phyloP scores from a whole-genome alignment of 2,797 vertebrate species.

The Anableps anableps region DNA sequence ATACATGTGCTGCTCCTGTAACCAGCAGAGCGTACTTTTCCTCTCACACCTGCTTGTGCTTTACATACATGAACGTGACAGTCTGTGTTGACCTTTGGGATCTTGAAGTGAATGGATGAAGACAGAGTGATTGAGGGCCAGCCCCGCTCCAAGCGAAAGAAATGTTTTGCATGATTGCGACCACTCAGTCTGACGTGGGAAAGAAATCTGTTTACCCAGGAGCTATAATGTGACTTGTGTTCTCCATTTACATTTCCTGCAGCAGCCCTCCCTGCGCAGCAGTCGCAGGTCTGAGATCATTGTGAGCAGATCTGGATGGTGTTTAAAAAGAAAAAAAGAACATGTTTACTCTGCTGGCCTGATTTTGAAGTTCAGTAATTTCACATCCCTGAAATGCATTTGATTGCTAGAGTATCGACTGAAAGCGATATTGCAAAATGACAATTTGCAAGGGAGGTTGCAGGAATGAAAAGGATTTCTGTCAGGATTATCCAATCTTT shows the following conservation, averaged over 20 bases:
- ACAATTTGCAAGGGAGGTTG: conserved; percentile 64
- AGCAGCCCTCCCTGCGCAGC: conserved; percentile 22
- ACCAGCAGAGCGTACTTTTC: background rate
- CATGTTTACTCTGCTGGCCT: conserved; percentile 58
- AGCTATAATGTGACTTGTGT: conserved; percentile 58
- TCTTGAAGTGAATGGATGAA: conserved; percentile 42
- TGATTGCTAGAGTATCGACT: conserved; percentile 68
- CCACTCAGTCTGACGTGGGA: conserved; percentile 48
- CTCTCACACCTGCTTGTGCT: conserved; percentile 4
- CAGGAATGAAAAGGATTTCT: conserved; percentile 75
- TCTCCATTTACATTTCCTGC: conserved; percentile 60
- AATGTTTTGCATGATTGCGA: conserved; percentile 66
- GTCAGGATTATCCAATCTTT: conserved; percentile 77
- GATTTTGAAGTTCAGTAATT: conserved; percentile 53
- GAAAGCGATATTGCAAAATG: conserved; percentile 72
- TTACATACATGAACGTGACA: background rate
- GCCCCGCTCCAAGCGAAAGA: conserved; percentile 48
- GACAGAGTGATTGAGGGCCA: conserved; percentile 51
- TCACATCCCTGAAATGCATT: conserved; percentile 60
- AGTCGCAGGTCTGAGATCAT: conserved; percentile 44
- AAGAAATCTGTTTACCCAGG: conserved; percentile 40
- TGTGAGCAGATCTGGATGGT: conserved; percentile 45
- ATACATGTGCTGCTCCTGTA: conserved; percentile 4
- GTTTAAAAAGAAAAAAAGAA: conserved; percentile 19
- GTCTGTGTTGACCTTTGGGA: conserved; percentile 30